Conservation (phyloP, 2,797 vertebrate species). For the Taenioides sp. region DNA sequence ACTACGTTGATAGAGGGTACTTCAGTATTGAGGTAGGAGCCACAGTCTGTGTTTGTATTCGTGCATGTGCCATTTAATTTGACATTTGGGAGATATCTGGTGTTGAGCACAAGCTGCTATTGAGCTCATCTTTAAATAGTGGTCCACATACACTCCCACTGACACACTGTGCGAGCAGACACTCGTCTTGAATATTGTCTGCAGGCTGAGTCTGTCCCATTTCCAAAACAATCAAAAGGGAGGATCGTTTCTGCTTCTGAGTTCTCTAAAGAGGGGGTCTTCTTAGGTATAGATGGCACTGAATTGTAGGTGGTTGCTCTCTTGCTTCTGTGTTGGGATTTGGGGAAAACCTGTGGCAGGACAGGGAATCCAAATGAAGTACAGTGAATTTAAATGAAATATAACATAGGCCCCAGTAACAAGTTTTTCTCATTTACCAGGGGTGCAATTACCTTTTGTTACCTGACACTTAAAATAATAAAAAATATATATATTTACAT, state of each 20-base stretch:
- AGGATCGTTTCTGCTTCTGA: slow-evolving; percentile 15
- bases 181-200: slow-evolving; percentile 15
- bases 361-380: no score
- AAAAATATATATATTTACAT: no score
- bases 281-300: slow-evolving; percentile 15
- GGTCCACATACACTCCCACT: slow-evolving; percentile 12
- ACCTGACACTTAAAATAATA: no score
- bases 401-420: no score
- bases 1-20: slow-evolving; percentile 98
- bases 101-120: slow-evolving; percentile 14
- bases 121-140: slow-evolving; percentile 45
- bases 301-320: slow-evolving; percentile 24
- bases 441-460: no score
- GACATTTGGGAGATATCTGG: slow-evolving; percentile 35
- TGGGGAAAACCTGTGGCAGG: slow-evolving; percentile 32
- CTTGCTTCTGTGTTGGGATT: slow-evolving; percentile 33
- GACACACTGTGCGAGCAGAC: slow-evolving; percentile 1
- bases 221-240: slow-evolving; percentile 26
- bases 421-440: no score
- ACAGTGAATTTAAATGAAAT: no score
- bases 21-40: slow-evolving; percentile 96
- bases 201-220: slow-evolving; percentile 16
- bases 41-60: slow-evolving; percentile 15
- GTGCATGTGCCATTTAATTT: slow-evolving; percentile 12
- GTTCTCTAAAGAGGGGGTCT: slow-evolving; percentile 11